These are phyloP conservation scores for Pelodytes ibericus DNA, from an alignment of 2,797 vertebrate genomes.

Conservation along the genomic window DNA sequence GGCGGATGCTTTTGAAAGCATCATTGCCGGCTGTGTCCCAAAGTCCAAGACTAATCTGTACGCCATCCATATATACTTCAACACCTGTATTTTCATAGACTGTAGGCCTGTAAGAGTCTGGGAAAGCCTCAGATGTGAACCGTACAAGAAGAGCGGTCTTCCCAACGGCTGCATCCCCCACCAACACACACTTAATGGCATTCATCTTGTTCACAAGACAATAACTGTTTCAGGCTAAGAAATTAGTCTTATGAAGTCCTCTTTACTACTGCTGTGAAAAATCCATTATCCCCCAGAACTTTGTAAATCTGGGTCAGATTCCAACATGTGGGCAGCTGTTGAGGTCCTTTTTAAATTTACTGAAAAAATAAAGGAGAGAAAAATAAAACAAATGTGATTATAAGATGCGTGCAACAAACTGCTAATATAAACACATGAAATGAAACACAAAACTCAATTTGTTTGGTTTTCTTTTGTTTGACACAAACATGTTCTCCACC, in stretches of 20 bases:
- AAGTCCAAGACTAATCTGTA: conserved; percentile 91
- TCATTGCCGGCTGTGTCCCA: conserved; percentile 96
- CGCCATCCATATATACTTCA: conserved; percentile 93
- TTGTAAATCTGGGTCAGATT: not conserved
- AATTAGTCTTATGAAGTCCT: not conserved
- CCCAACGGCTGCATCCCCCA: conserved; percentile 91
- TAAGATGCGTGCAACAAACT: too few species aligned
- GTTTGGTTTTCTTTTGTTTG: too few species aligned
- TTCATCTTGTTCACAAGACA: conserved; percentile 68
- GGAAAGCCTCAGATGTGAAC: conserved; percentile 95
- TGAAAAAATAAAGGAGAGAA: not conserved
- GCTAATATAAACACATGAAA: too few species aligned
- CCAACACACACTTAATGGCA: conserved; percentile 92
- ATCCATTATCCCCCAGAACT: not conserved
- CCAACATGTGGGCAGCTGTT: not conserved
- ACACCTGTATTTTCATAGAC: conserved; percentile 96
- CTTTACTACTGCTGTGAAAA: not conserved
- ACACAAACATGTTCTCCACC: too few species aligned
- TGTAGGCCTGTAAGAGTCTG: conserved; percentile 89
- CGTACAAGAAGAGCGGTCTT: conserved; percentile 93
- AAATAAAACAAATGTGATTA: too few species aligned
- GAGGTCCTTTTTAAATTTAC: not conserved
- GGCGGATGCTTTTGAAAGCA: conserved; percentile 87
- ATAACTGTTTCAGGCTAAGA: not conserved
- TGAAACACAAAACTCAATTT: too few species aligned